Evolutionary conservation across 2,113 vertebrate genomes (phyloP).

Genomic region (Cyprinodon tularosa): DNA sequence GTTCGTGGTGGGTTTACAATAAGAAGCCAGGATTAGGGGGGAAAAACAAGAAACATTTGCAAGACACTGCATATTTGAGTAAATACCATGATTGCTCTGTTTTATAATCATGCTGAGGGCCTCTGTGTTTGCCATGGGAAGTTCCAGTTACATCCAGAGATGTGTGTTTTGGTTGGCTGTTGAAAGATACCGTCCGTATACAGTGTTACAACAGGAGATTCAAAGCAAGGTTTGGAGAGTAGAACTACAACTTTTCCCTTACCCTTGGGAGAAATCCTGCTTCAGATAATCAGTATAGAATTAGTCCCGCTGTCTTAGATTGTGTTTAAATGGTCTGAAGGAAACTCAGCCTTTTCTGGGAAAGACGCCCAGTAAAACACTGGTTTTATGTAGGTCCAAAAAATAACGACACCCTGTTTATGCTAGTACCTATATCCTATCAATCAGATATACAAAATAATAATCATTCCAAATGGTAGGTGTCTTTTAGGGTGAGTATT

Average conservation of each 20-base stretch:
- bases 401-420: conserved; percentile 36
- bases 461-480: background rate
- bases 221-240: conserved; percentile 55
- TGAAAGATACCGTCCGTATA: conserved; percentile 68
- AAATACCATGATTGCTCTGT: conserved; percentile 82
- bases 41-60: conserved; percentile 55
- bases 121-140: conserved; percentile 76
- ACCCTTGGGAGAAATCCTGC: conserved; percentile 87
- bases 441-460: conserved; percentile 20
- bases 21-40: conserved; percentile 19
- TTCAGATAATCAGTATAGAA: conserved; percentile 87
- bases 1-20: conserved; percentile 56
- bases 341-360: conserved; percentile 77
- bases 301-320: conserved; percentile 78
- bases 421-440: conserved; percentile 32
- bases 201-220: conserved; percentile 46
- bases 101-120: conserved; percentile 82
- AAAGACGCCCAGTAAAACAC: conserved; percentile 75
- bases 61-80: conserved; percentile 75
- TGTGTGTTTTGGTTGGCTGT: conserved; percentile 89
- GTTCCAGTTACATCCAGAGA: conserved; percentile 82
- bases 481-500: background rate
- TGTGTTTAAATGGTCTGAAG: conserved; percentile 80
- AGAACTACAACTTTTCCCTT: conserved; percentile 67
- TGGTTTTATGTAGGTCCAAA: conserved; percentile 67